Evolutionary conservation across 2,113 vertebrate species (phyloP), one percentile per base, ranked within the genome.

Genomic region (Okapia johnstoni): DNA sequence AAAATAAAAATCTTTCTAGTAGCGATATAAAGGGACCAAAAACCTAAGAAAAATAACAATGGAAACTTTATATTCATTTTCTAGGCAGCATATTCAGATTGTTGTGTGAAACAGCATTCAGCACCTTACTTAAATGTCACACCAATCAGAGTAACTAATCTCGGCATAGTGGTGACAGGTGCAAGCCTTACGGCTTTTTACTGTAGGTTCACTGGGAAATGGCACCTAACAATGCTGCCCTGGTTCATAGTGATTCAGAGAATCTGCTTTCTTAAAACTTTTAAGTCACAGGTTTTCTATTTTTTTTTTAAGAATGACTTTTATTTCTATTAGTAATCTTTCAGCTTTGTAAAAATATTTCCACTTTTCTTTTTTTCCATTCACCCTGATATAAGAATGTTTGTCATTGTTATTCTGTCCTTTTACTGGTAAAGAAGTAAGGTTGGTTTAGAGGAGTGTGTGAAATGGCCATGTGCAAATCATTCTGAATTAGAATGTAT

Each of bases 131-230:
- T 90, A 86, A 97, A 97, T 98, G 97, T 98, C 58, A 77, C 15
- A 55, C 40, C 40, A 84, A 61, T 46, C 14, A 48, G 52, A 97
- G 96, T 96, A 98, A 97, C 79, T 97, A 97, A 98, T 96, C 90
- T 95, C 58, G 2, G 26, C 88, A 79, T 21, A n/a, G 94, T 97
- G 97, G 90, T 98, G 98, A 98, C 96, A 98, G 96, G 97, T 98
- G 92, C 91, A 98, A 95, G 92, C 95, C 97, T 98, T 98, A 96
- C 90, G 98, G 88, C 28, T 97, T 98, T 93, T 96, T 76, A 17
- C 84, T 95, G 25, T 30, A 16, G 13, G 58, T 85, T 98, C 36
- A 26, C n/a, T 90, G 83, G 91, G 61, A 98, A 98, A 96, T n/a
- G 54, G 36, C 60, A 86, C 40, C 73, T 90, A 77, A 55, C 83